Conservation (phyloP, 1,140 invertebrate species). For the Mamestra configurata region DNA sequence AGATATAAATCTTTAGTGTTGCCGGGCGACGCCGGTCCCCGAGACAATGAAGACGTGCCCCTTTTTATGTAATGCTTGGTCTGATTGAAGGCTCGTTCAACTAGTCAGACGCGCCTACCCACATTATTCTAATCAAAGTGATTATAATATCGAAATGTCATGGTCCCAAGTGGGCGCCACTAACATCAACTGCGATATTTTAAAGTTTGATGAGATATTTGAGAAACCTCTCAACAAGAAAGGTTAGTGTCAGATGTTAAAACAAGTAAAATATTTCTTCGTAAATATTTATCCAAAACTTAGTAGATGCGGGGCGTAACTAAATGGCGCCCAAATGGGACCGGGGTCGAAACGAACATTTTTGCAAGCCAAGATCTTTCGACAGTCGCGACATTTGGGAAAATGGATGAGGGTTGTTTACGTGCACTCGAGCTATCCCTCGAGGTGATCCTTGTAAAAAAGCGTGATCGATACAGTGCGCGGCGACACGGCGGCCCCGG, state of each 20-base stretch:
- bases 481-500: constrained; percentile 70
- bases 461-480: constrained; percentile 74
- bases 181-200: not conserved
- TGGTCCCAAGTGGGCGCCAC: constrained; percentile 32
- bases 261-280: not conserved
- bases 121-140: constrained; percentile 4
- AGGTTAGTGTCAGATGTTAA: not conserved
- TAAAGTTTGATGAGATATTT: not conserved
- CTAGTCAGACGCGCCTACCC: not conserved
- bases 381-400: constrained; percentile 48
- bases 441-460: constrained; percentile 65
- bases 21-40: constrained; percentile 5
- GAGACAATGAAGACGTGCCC: constrained; percentile 44
- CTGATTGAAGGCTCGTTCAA: constrained; percentile 20
- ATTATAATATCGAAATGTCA: not conserved
- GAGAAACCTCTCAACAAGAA: not conserved
- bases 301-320: constrained; percentile 27
- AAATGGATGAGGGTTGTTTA: constrained; percentile 71
- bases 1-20: constrained; percentile 45
- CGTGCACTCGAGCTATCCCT: constrained; percentile 64
- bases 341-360: constrained; percentile 48
- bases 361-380: constrained; percentile 52
- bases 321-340: constrained; percentile 57
- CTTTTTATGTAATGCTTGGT: constrained; percentile 39
- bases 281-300: constrained; percentile 17